A percentile compares a stretch with the other conserved stretches of the same genome.
These are phyloP conservation scores for Etheostoma spectabile DNA, from an alignment of 2,113 vertebrate species.

Conservation along the genomic window DNA sequence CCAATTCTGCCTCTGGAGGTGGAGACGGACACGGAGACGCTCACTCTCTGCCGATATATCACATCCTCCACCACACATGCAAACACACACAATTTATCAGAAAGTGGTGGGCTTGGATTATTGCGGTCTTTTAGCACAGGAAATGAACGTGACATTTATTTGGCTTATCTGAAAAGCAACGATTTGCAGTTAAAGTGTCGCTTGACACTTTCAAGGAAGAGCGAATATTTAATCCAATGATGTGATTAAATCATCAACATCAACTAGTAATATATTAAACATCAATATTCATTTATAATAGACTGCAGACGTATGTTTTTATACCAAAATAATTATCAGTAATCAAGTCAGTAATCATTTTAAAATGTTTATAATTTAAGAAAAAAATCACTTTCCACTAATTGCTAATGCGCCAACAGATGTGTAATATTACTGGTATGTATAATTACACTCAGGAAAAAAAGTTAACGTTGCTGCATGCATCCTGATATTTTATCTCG, in stretches of 20 bases:
- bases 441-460: slow-evolving; percentile 4
- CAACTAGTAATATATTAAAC: neutral
- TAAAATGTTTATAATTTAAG: slow-evolving; percentile 7
- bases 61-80: slow-evolving; percentile 39
- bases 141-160: slow-evolving; percentile 48
- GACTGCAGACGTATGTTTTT: neutral
- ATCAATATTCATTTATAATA: neutral
- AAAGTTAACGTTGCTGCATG: slow-evolving; percentile 35
- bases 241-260: neutral
- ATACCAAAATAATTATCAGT: neutral
- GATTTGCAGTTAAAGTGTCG: slow-evolving; percentile 27
- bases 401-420: neutral
- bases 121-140: slow-evolving; percentile 24
- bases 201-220: slow-evolving; percentile 1
- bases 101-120: slow-evolving; percentile 31
- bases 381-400: neutral
- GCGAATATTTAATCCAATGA: slow-evolving; percentile 17
- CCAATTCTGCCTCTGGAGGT: slow-evolving; percentile 77
- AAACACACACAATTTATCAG: slow-evolving; percentile 30
- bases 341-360: neutral
- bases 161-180: slow-evolving; percentile 40
- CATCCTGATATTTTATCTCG: slow-evolving; percentile 8
- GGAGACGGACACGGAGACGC: slow-evolving; percentile 67
- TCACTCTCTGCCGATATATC: slow-evolving; percentile 49
- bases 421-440: neutral